Conservation (phyloP, 2,888 invertebrate genomes). For the Conomelus anceps region DNA sequence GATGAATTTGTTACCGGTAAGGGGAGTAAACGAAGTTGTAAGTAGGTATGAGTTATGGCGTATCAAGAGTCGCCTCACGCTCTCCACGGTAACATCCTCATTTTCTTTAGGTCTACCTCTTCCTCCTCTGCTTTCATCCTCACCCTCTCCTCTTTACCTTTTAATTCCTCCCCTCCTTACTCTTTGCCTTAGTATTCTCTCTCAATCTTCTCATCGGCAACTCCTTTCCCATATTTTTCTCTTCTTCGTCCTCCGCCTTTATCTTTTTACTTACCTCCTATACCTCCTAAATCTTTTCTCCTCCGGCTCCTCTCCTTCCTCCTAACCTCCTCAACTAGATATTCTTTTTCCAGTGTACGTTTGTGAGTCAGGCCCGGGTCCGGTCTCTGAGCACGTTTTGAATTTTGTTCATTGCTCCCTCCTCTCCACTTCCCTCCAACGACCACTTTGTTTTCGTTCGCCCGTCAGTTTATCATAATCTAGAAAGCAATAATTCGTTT, state of each 20-base stretch:
- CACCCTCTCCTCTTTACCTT: not conserved
- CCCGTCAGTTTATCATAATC: not conserved
- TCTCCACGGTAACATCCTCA: not conserved
- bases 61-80: not conserved
- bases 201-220: not conserved
- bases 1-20: not conserved
- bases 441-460: not conserved
- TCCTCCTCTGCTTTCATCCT: not conserved
- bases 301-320: not conserved
- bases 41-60: not conserved
- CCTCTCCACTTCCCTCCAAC: not conserved
- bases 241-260: not conserved
- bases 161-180: not conserved
- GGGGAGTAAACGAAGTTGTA: not conserved
- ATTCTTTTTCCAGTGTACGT: not conserved
- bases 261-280: not conserved
- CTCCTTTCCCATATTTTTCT: not conserved
- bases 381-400: not conserved
- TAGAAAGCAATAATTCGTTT: not conserved
- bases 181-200: not conserved
- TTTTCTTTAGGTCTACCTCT: not conserved
- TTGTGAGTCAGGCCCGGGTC: not conserved
- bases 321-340: not conserved
- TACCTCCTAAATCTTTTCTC: not conserved
- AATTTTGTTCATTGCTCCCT: not conserved